Percentiles rank a stretch among this genome's conserved stretches.
Conservation (phyloP, 2,888 invertebrate species). For the Phyto melanocephala region DNA sequence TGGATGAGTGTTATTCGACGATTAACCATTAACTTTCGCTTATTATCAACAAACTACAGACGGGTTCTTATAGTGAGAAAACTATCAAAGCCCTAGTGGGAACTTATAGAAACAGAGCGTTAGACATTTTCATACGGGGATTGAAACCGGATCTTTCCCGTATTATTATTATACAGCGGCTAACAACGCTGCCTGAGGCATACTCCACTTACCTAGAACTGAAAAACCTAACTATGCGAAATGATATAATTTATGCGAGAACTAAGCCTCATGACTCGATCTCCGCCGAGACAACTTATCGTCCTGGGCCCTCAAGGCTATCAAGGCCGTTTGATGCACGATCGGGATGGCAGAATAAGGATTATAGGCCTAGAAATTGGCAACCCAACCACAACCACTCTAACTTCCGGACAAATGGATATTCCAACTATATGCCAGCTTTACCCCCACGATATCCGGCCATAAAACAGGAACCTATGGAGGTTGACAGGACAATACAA, state of each 20-base stretch:
- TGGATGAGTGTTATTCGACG: slow-evolving; percentile 59
- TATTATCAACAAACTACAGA: slow-evolving; percentile 63
- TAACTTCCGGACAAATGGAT: background rate
- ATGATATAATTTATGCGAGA: slow-evolving; percentile 2
- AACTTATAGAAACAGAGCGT: slow-evolving; percentile 30
- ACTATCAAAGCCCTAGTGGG: slow-evolving; percentile 44
- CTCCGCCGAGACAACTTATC: background rate
- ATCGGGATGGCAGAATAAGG: background rate
- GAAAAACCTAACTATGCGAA: slow-evolving; percentile 22
- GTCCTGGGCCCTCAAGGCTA: background rate
- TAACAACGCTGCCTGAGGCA: slow-evolving; percentile 50
- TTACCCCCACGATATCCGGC: background rate
- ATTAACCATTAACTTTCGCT: slow-evolving; percentile 62
- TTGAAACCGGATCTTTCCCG: slow-evolving; percentile 34
- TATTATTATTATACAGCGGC: no score
- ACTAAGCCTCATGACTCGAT: background rate
- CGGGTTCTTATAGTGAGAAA: slow-evolving; percentile 50
- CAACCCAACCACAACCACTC: background rate
- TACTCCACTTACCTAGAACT: slow-evolving; percentile 43
- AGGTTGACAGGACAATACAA: background rate
- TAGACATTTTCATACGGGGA: slow-evolving; percentile 34
- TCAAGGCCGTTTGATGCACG: background rate
- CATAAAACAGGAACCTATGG: background rate
- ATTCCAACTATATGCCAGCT: background rate
- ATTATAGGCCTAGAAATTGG: background rate